Conservation (phyloP, 2,113 vertebrate genomes). For the Picathartes gymnocephalus region DNA sequence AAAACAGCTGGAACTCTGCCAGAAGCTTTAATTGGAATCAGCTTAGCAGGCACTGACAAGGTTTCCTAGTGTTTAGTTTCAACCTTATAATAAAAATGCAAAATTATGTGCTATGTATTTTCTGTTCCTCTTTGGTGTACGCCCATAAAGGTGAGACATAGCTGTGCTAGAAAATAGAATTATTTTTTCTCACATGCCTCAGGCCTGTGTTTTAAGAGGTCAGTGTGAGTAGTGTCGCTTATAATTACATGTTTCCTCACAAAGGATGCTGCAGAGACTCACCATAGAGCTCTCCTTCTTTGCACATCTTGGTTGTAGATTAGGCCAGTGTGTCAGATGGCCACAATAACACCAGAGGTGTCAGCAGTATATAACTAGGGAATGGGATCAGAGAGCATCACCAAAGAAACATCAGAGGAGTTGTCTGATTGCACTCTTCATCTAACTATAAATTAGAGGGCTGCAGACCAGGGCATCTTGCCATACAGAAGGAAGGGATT, state of each 20-base stretch:
- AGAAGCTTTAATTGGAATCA: conserved; percentile 84
- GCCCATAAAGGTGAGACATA: conserved; percentile 69
- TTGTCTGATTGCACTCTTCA: background rate
- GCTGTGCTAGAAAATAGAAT: conserved; percentile 46
- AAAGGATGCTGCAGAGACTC: background rate
- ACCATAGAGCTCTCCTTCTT: background rate
- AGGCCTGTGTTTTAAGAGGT: conserved; percentile 3
- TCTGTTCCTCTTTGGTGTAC: conserved; percentile 50
- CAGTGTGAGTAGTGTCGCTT: background rate
- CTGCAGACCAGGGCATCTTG: background rate
- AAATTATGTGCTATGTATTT: conserved; percentile 75
- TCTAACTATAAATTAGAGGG: background rate
- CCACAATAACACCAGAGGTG: background rate
- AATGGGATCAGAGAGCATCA: background rate
- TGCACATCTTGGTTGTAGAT: conserved; percentile 10
- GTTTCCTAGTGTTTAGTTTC: conserved; percentile 77
- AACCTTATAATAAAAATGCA: conserved; percentile 78
- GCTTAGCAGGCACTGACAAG: conserved; percentile 81
- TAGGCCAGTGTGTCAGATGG: background rate
- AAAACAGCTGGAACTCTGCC: conserved; percentile 81
- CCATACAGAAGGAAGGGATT: background rate
- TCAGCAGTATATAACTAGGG: background rate
- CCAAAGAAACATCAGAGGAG: background rate
- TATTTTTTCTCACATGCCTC: conserved; percentile 28
- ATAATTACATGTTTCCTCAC: conserved; percentile 25